Base-by-base conservation (phyloP, 2,888 invertebrate species). In the Tachystola acroxantha region DNA sequence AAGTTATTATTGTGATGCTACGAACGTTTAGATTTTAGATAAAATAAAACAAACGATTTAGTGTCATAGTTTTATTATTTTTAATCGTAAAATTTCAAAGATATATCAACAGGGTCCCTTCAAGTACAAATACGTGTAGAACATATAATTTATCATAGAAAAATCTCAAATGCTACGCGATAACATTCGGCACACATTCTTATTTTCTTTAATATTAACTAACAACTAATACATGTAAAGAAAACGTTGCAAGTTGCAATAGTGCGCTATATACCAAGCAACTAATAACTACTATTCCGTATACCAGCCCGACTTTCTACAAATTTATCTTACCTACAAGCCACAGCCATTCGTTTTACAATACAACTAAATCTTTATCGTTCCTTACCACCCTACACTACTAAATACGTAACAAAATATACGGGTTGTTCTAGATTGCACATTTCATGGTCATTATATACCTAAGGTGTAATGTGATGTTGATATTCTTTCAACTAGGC, bases 71-170 rank as follows among this genome's bases (percentile, higher is more conserved):
- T 31, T 48, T 49, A 37, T 53, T 54, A 50, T 50, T 51, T n/a
- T 54, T 53, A 49, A 44, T 60, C 42, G 41, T 52, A 50, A 46
- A 53, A 49, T 39, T 44, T 39, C 53, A n/a, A n/a, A n/a, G 45
- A 45, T 48, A 51, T 48, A 48, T 51, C 45, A 60, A 66, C 50
- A 68, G 76, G 77, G 77, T 76, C 78, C 77, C 78, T 36, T 64
- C 57, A 64, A 69, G 61, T 71, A 50, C 52, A 50, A 50, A 47
- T 43, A 52, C 28, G 38, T 53, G 63, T 53, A 46, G 48, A 53
- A 48, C 33, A 38, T 30, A 27, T 27, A 27, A n/a, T n/a, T 46
- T 46, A 40, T 34, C 31, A 43, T 53, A 50, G 36, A 53, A 51
- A 53, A 51, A 46, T 48, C 36, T 24, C 38, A 46, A 37, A 40